Evolutionary conservation across 2,797 vertebrate genomes (phyloP), one percentile per base, ranked within the genome.

Genomic region (Anolis apletophallus): DNA sequence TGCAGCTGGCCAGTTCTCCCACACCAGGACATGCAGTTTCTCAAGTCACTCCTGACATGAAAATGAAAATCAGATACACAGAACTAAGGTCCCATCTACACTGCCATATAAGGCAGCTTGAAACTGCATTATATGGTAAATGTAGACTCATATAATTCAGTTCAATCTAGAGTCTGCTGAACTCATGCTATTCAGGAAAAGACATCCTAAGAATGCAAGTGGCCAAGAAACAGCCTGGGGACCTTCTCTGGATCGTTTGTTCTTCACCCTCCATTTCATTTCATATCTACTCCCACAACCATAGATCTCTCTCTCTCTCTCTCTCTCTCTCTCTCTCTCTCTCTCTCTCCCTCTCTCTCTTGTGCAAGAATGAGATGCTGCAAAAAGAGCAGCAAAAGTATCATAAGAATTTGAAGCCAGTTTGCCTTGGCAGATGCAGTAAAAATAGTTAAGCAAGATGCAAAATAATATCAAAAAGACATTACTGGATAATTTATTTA

Each of bases 321-420:
- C 67, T 87, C 40, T 75, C 46, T 54, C 40, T 40, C 40, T 40
- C 40, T 40, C 40, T 40, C 40, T 40, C 40, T 40, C 40, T 40
- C 40, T 40, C 40, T 40, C 40, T 40, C 40, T 40, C 40, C 5
- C 40, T 75, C 46, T 54, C 26, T 32, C 67, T 21, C 67, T 87
- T 85, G 81, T 57, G 52, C 73, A 19, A 84, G 40, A 79, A n/a
- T 79, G 3, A 19, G 5, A 69, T 87, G 73, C 69, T 79, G 72
- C 80, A 77, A 67, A 46, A 46, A 55, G 87, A 81, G 36, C 46
- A 85, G 73, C 59, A 85, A 87, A 90, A 74, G 68, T 71, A 87
- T 13, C 55, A 76, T 52, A 26, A n/a, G 82, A 76, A 10, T 68
- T 68, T 84, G 61, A 77, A 77, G 5, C 1, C 1, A 1, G 6